A percentile compares a stretch with the other conserved stretches of the same genome.
phyloP scores from a whole-genome alignment of 2,797 vertebrate genomes.

The Coluber constrictor region DNA sequence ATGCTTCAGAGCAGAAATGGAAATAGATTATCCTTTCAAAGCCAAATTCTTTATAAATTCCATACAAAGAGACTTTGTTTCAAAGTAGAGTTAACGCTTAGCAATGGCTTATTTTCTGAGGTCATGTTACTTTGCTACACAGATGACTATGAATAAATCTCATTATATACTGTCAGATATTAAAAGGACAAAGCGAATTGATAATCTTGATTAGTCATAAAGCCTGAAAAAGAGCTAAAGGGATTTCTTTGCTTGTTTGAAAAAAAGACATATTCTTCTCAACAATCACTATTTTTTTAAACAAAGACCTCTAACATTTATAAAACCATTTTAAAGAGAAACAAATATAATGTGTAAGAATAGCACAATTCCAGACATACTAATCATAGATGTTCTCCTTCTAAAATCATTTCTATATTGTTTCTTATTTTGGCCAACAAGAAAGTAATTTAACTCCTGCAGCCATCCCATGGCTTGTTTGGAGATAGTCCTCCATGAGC shows the following conservation, averaged over 20 bases:
- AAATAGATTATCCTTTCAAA: not conserved
- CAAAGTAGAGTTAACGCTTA: not conserved
- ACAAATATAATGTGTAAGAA: not conserved
- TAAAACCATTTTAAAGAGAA: not conserved
- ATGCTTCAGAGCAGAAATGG: not conserved
- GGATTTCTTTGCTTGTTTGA: not conserved
- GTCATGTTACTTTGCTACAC: not conserved
- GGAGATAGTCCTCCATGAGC: not conserved
- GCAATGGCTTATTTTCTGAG: not conserved
- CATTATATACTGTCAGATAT: not conserved
- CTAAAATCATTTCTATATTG: not conserved
- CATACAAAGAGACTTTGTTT: not conserved
- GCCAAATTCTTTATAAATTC: not conserved
- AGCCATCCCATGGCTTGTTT: not conserved
- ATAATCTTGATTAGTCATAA: constrained; percentile 7
- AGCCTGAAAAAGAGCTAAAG: not conserved
- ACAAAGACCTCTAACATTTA: not conserved
- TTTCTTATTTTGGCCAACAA: not conserved
- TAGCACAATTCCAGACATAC: not conserved
- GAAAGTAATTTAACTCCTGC: not conserved
- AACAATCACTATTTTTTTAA: not conserved
- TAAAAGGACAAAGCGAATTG: not conserved
- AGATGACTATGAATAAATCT: not conserved
- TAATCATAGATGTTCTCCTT: not conserved
- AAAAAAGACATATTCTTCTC: not conserved